These are phyloP conservation scores for Bradysia coprophila DNA, from an alignment of 1,140 invertebrate genomes.

Conservation along the genomic window DNA sequence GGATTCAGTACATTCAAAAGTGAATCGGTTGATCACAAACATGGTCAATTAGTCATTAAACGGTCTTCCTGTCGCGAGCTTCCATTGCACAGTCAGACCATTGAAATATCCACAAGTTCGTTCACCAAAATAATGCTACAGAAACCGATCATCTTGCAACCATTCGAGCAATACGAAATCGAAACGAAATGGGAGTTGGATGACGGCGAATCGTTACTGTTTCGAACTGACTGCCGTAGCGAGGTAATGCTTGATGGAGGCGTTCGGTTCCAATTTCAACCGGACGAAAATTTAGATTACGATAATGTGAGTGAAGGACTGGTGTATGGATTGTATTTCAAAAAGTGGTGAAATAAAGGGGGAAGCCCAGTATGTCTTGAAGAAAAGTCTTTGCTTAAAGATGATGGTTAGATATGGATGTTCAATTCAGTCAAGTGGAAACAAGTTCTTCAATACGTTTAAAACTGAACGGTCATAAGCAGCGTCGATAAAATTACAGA, in stretches of 20 bases:
- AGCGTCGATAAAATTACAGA: too few species aligned
- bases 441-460: too few species aligned
- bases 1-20: background rate
- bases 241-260: conserved; percentile 1
- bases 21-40: background rate
- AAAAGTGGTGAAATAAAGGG: too few species aligned
- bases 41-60: background rate
- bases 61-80: background rate
- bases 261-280: background rate
- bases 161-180: conserved; percentile 1
- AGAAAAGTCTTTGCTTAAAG: too few species aligned
- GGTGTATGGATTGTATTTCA: background rate
- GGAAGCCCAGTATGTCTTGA: too few species aligned
- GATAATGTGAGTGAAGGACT: background rate
- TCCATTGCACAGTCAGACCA: background rate
- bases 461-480: too few species aligned
- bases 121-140: background rate
- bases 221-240: background rate
- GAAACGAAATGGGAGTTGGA: background rate
- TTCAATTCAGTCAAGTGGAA: too few species aligned
- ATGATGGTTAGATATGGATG: too few species aligned
- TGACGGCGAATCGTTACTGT: background rate
- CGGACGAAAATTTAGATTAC: background rate
- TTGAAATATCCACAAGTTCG: background rate
- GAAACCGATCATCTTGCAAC: conserved; percentile 1